Conservation (phyloP, 2,113 vertebrate genomes). For the Crotalus helleri region DNA sequence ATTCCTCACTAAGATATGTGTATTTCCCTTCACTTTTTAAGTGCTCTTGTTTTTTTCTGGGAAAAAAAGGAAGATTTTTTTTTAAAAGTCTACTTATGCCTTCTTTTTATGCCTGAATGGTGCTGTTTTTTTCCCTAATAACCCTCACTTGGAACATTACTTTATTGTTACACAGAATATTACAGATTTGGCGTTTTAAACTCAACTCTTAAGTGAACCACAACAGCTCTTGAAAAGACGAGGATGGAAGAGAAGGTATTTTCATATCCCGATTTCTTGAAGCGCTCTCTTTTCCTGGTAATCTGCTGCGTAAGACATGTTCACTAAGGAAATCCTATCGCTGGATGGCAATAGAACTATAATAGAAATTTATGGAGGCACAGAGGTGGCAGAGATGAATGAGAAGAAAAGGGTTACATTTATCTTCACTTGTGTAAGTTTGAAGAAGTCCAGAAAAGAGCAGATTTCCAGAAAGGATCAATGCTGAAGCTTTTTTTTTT, state of each 20-base stretch:
- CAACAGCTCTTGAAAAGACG: not conserved
- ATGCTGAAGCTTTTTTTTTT: slow-evolving; percentile 67
- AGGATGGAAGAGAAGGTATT: slow-evolving; percentile 8
- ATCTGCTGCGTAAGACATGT: slow-evolving; percentile 33
- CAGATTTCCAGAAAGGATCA: slow-evolving; percentile 62
- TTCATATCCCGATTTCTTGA: not conserved
- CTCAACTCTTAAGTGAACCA: not conserved
- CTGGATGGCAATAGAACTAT: slow-evolving; percentile 76
- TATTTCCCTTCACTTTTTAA: not conserved
- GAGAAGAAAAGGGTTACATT: slow-evolving; percentile 58
- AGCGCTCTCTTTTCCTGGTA: not conserved
- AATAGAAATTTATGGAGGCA: slow-evolving; percentile 67
- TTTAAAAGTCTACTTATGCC: not conserved
- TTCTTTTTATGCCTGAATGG: not conserved
- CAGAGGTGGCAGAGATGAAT: slow-evolving; percentile 55
- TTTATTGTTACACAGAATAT: not conserved
- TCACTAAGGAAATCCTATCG: slow-evolving; percentile 69
- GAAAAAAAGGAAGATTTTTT: not conserved
- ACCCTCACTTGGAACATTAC: not conserved
- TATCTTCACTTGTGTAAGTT: slow-evolving; percentile 62
- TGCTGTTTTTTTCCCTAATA: not conserved
- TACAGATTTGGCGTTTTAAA: not conserved
- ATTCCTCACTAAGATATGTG: not conserved
- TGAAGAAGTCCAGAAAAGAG: not conserved
- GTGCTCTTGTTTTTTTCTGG: not conserved